Percentiles rank a stretch among this genome's conserved stretches.
Conservation (phyloP, 2,888 invertebrate species). For the Siphonodentalium dalli region DNA sequence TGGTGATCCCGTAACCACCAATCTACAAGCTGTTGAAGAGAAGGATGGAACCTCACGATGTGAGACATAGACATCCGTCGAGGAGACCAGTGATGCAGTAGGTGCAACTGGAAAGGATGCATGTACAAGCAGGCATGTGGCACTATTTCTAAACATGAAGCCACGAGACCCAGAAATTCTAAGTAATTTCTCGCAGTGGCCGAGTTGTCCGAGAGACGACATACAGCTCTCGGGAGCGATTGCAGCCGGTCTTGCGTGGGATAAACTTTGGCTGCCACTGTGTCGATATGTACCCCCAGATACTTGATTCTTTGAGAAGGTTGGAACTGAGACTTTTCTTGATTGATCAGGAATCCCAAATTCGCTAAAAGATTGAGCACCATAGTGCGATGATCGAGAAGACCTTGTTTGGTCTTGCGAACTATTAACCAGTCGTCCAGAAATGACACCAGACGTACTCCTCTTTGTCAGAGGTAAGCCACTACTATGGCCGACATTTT, state of each 20-base stretch:
- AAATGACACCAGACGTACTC: too few species aligned
- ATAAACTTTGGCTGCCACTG: too few species aligned
- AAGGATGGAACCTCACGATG: background rate
- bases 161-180: conserved; percentile 14
- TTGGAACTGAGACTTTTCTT: conserved; percentile 6
- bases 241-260: background rate
- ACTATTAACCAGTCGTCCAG: too few species aligned
- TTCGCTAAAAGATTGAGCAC: too few species aligned
- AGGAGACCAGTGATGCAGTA: conserved; percentile 15
- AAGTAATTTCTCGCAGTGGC: background rate
- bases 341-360: conserved; percentile 7
- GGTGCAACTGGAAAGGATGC: conserved; percentile 18
- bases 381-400: too few species aligned
- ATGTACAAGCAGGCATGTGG: conserved; percentile 16
- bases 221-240: conserved; percentile 3
- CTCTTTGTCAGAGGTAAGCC: too few species aligned
- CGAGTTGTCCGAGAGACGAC: too few species aligned
- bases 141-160: conserved; percentile 19
- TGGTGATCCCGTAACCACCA: conserved; percentile 12
- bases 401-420: too few species aligned
- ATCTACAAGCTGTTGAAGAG: conserved; percentile 4
- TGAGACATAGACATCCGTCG: background rate
- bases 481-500: too few species aligned
- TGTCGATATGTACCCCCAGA: conserved; percentile 1
- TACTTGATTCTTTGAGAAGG: background rate